Evolutionary conservation across 2,888 invertebrate genomes (phyloP), one percentile per base, ranked within the genome.

Genomic region (Temnothorax ravouxi): DNA sequence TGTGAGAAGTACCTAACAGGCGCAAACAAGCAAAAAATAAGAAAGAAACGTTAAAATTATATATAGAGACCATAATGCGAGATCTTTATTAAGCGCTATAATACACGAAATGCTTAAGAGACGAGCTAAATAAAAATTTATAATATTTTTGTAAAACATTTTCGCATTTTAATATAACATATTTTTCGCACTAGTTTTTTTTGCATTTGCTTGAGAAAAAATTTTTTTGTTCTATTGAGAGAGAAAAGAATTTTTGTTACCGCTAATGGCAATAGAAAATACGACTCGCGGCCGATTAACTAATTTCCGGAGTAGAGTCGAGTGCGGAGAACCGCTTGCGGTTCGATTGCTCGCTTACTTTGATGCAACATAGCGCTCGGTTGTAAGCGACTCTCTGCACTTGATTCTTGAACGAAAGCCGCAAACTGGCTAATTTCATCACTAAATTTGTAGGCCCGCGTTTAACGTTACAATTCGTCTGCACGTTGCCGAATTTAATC

Each of bases 321-420:
- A 72, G 38, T 80, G 71, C 38, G 72, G 79, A 61, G 71, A 79
- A 59, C 71, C 79, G 38, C 71, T 71, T 79, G 71, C 47, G 79
- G 79, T 79, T 79, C 38, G 59, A 79, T 59, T 71, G 71, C 79
- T 79, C 6, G 47, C 25, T 34, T 25, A 47, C 71, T 79, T 79
- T 59, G 47, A 71, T 59, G 47, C 38, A 72, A 69, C 56, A n/a
- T 67, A 44, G 38, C 25, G 18, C n/a, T 25, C n/a, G n/a, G n/a
- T n/a, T 59, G 59, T 38, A 69, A 79, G 34, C 59, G 47, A 25
- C 11, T 59, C 59, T 50, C 25, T 6, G n/a, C 56, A 44, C 54
- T 77, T 69, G 72, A 72, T 72, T 61, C 72, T 80, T 80, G 56
- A 79, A 79, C 71, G 21, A 59, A 59, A 44, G 1, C 79, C 72